Base-by-base conservation (phyloP, 1,140 invertebrate genomes). In the Lepidurus packardi region DNA sequence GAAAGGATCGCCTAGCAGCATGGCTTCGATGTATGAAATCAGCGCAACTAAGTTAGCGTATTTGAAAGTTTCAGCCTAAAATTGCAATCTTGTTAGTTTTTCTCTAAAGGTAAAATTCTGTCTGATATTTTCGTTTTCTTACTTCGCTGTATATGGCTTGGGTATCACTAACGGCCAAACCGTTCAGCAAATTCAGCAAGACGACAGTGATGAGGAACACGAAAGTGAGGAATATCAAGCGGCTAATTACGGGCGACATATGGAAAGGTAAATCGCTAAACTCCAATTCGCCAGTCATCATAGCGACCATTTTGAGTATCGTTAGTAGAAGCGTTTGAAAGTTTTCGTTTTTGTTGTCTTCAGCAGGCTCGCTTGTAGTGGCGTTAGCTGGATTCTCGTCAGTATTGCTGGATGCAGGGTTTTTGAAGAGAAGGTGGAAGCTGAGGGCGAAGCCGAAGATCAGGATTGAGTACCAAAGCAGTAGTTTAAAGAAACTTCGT, bases 221-320 rank as follows among this genome's bases (percentile, higher is more conserved):
- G 80, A 94, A 94, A 1, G 92, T 84, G 9, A 92, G 85, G 82
- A 94, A 93, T 34, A 94, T 89, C 0, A 92, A 80, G 80, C 91
- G 90, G 81, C 91, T 92, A 25, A 88, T 88, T 7, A 90, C 82
- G 8, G 90, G 90, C 82, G 89, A 87, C 16, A 86, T 85, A 24
- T 89, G 84, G 81, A 94, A 93, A 43, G 92, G 90, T n/a, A 94
- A 90, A n/a, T 89, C 89, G 7, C 88, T 85, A 0, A 91, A 91
- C 80, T 94, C 92, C 81, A 93, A 92, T 84, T 94, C 92, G 9
- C 93, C 93, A 0, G 92, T 93, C 34, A 94, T 86, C 92, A 94
- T 94, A 1, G 93, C 90, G 24, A 93, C 89, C 0, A 92, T 93
- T 85, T 93, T 93, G 79, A 93, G 92, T 7, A 93, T 81, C 0